Conservation (phyloP, 2,113 vertebrate species). For the Aramus guarauna region DNA sequence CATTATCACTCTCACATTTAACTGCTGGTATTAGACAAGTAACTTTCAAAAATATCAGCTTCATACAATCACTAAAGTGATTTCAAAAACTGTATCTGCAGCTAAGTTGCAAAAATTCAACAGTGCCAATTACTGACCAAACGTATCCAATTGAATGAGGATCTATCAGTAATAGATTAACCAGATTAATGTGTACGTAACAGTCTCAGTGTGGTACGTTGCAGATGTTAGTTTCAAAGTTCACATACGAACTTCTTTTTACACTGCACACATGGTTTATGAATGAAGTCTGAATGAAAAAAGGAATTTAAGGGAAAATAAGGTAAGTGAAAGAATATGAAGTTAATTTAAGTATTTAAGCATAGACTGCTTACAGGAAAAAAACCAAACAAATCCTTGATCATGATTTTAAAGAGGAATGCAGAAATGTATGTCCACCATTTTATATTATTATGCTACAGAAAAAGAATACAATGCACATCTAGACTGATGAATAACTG, state of each 20-base stretch:
- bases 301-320: background rate
- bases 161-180: constrained; percentile 75
- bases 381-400: background rate
- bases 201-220: constrained; percentile 47
- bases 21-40: background rate
- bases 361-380: fast-evolving
- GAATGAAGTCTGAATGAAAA: background rate
- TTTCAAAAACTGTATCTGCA: background rate
- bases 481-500: background rate
- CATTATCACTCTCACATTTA: background rate
- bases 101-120: background rate
- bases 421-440: background rate
- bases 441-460: background rate
- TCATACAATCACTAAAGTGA: background rate
- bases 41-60: background rate
- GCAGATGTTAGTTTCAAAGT: constrained; percentile 62
- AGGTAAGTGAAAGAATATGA: constrained; percentile 33
- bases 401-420: background rate
- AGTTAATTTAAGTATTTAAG: background rate
- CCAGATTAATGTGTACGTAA: constrained; percentile 43
- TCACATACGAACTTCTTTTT: constrained; percentile 5
- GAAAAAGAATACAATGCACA: background rate
- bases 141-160: background rate
- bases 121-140: background rate
- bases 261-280: background rate